A percentile compares a stretch with the other conserved stretches of the same genome.
Evolutionary conservation across 1,140 invertebrate genomes (phyloP).

Genomic region (Heterodera carotae): DNA sequence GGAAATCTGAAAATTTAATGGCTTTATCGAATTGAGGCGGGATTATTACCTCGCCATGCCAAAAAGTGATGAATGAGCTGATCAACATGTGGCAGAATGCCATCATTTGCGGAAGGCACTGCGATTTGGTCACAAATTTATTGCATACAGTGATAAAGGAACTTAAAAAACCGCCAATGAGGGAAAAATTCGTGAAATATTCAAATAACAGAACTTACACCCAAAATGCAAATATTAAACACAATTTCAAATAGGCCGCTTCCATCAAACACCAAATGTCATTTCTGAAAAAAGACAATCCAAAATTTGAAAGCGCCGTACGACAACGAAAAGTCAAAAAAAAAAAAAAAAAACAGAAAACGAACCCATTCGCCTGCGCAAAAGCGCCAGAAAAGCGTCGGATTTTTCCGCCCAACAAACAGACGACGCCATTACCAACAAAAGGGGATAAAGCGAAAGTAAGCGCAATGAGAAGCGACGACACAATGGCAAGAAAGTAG

Average conservation of each 20-base stretch:
- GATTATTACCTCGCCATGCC: neutral
- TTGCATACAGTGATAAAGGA: neutral
- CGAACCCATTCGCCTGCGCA: neutral
- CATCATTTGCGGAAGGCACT: neutral
- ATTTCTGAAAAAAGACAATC: neutral
- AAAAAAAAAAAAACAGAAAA: neutral
- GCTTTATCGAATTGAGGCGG: too few relatives aligned
- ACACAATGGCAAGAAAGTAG: neutral
- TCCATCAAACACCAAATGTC: neutral
- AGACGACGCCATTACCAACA: neutral
- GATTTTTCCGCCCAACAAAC: neutral
- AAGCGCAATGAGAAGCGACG: neutral
- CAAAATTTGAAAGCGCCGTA: too few relatives aligned
- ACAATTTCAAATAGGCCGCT: neutral
- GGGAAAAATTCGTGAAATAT: neutral
- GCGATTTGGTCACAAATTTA: neutral
- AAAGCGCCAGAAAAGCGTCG: neutral
- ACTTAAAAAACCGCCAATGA: neutral
- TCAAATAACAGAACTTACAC: neutral
- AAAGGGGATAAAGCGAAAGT: neutral
- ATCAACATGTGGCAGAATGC: neutral
- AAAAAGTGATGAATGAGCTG: neutral
- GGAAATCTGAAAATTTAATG: neutral
- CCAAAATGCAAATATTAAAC: neutral
- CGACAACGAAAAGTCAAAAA: too few relatives aligned